phyloP scores from a whole-genome alignment of 53 echinoderm and acorn worm species.

The Holothuria scabra region DNA sequence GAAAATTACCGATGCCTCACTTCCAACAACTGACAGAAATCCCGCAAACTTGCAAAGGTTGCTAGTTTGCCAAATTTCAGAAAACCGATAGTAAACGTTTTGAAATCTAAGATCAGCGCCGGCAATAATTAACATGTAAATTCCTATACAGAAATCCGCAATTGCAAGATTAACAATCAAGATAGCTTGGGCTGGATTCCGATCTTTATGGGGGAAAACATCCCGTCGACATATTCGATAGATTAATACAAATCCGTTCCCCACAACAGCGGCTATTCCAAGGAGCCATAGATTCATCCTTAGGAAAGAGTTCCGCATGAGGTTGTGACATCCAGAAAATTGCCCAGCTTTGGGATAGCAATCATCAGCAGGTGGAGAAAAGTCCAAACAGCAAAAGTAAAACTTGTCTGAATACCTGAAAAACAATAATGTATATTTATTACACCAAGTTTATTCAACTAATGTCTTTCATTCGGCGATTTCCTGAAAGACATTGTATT shows the following conservation, averaged over 20 bases:
- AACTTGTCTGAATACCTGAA: neutral
- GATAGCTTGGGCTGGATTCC: conserved; percentile 61
- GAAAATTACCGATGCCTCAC: conserved; percentile 46
- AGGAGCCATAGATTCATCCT: conserved; percentile 30
- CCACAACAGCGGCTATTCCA: conserved; percentile 27
- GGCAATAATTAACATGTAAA: conserved; percentile 81
- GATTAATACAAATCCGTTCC: conserved; percentile 29
- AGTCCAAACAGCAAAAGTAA: neutral
- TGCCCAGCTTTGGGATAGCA: conserved; percentile 12
- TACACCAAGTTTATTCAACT: too few species aligned
- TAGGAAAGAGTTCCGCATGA: conserved; percentile 6
- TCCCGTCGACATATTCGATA: neutral
- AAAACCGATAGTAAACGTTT: neutral
- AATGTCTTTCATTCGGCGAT: too few species aligned
- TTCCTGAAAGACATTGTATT: too few species aligned
- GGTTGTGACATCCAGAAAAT: conserved; percentile 14
- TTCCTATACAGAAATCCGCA: conserved; percentile 85
- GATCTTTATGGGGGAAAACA: neutral
- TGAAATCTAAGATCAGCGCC: conserved; percentile 62
- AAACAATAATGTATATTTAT: too few species aligned
- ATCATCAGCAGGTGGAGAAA: neutral
- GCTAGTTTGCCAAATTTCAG: conserved; percentile 23
- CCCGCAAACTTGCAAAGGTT: conserved; percentile 31
- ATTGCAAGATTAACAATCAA: conserved; percentile 91
- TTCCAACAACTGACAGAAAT: conserved; percentile 17